phyloP scores from a whole-genome alignment of 2,888 invertebrate species.

The Agonopterix alstromeriana region DNA sequence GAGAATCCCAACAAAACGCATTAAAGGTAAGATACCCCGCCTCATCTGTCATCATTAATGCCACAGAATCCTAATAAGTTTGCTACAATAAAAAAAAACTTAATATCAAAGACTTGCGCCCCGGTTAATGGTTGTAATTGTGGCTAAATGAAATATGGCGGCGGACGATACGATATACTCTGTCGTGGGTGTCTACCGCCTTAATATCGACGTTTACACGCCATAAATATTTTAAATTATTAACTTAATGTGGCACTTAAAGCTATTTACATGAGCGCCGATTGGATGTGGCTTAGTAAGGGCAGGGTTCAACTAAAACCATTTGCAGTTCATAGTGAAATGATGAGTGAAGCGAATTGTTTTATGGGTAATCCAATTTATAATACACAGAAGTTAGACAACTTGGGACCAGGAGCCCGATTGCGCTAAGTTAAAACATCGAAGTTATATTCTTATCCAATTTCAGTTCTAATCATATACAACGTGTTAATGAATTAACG shows the following conservation, averaged over 20 bases:
- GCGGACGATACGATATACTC: slow-evolving; percentile 36
- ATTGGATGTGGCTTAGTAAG: slow-evolving; percentile 27
- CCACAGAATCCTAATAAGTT: slow-evolving; percentile 73
- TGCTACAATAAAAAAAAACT: slow-evolving; percentile 64
- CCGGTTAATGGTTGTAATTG: slow-evolving; percentile 73
- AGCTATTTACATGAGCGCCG: slow-evolving; percentile 40
- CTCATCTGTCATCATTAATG: slow-evolving; percentile 76
- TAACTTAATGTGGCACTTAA: slow-evolving; percentile 52
- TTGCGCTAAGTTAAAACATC: too few relatives aligned
- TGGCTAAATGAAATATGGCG: slow-evolving; percentile 69
- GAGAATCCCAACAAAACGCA: slow-evolving; percentile 47
- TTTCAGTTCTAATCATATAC: too few relatives aligned
- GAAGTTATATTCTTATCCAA: too few relatives aligned
- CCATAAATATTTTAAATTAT: slow-evolving; percentile 66
- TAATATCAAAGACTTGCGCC: slow-evolving; percentile 70
- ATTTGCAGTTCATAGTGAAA: slow-evolving; percentile 34
- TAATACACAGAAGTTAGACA: too few relatives aligned
- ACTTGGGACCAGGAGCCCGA: too few relatives aligned
- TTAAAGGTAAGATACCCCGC: slow-evolving; percentile 54
- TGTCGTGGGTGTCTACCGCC: slow-evolving; percentile 65
- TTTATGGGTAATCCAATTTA: too few relatives aligned
- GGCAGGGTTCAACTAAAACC: slow-evolving; percentile 3
- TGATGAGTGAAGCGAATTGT: background rate
- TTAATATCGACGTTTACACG: slow-evolving; percentile 68
- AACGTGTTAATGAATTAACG: too few relatives aligned